A percentile compares a stretch with the other conserved stretches of the same genome.
phyloP scores from a whole-genome alignment of 2,888 invertebrate genomes.

The Hemithea aestivaria region DNA sequence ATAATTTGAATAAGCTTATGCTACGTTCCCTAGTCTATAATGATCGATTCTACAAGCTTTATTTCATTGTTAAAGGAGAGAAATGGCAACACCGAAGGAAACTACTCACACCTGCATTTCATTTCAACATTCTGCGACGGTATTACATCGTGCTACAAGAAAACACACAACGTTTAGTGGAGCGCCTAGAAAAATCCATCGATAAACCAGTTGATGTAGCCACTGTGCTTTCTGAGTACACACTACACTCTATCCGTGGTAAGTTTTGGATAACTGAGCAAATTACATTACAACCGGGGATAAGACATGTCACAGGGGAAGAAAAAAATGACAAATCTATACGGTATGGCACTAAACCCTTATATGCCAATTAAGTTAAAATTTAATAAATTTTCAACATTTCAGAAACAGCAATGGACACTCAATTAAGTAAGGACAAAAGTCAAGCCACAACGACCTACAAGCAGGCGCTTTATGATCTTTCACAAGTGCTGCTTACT shows the following conservation, averaged over 20 bases:
- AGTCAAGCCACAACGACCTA: conserved; percentile 66
- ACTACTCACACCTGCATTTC: conserved; percentile 82
- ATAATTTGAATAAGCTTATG: too few species aligned
- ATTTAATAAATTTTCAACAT: too few species aligned
- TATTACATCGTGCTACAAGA: conserved; percentile 63
- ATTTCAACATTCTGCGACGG: conserved; percentile 79
- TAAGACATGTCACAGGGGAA: too few species aligned
- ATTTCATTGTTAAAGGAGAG: conserved; percentile 43
- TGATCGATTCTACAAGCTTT: too few species aligned
- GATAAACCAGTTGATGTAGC: conserved; percentile 65
- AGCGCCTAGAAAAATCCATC: conserved; percentile 39
- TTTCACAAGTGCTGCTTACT: conserved; percentile 51
- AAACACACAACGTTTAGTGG: conserved; percentile 57
- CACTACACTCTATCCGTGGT: conserved; percentile 84
- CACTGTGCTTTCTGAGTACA: conserved; percentile 76
- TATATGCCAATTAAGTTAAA: too few species aligned
- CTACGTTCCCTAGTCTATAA: too few species aligned
- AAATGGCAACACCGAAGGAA: conserved; percentile 82
- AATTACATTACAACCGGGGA: too few species aligned
- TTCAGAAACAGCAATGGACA: conserved; percentile 84
- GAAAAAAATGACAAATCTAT: too few species aligned
- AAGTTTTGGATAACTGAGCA: conserved; percentile 16
- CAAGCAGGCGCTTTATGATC: conserved; percentile 72
- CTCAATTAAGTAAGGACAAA: conserved; percentile 70
- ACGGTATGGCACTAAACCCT: too few species aligned